phyloP scores from a whole-genome alignment of 1,140 invertebrate genomes.

The Pseudachorutes palmiensis region DNA sequence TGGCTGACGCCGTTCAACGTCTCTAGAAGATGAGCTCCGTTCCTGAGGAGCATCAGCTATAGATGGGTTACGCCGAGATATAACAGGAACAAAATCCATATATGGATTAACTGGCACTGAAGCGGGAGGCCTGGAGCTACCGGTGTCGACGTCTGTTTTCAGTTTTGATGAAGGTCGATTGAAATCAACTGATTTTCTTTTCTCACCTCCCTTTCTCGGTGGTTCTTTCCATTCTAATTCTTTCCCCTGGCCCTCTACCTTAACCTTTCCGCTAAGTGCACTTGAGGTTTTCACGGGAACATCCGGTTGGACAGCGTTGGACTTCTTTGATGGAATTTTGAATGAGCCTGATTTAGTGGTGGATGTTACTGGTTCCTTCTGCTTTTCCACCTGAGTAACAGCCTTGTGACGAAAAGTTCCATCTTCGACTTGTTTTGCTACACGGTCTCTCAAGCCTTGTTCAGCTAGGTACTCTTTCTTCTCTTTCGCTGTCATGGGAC shows the following conservation, averaged over 20 bases:
- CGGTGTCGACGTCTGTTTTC: background rate
- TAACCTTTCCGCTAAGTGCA: too few species aligned
- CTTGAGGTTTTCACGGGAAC: too few species aligned
- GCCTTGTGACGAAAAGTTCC: conserved; percentile 33
- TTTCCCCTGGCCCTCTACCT: too few species aligned
- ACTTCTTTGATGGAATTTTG: conserved; percentile 4
- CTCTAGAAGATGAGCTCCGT: too few species aligned
- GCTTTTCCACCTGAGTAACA: conserved; percentile 40
- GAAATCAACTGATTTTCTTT: too few species aligned
- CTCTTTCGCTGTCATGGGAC: conserved; percentile 69
- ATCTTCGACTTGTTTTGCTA: conserved; percentile 37
- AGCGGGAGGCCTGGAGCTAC: background rate
- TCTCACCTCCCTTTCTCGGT: too few species aligned
- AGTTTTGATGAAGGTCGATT: too few species aligned
- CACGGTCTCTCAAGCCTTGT: conserved; percentile 43
- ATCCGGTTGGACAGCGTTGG: too few species aligned
- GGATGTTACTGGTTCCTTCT: conserved; percentile 19
- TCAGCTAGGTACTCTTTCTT: conserved; percentile 59
- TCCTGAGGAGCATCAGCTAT: too few species aligned
- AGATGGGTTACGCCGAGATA: background rate
- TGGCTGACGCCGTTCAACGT: too few species aligned
- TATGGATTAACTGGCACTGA: background rate
- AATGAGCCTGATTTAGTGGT: conserved; percentile 17
- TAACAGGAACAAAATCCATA: background rate
- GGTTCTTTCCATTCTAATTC: too few species aligned